Conservation (phyloP, 2,888 invertebrate species). For the Dasysyrphus albostriatus region DNA sequence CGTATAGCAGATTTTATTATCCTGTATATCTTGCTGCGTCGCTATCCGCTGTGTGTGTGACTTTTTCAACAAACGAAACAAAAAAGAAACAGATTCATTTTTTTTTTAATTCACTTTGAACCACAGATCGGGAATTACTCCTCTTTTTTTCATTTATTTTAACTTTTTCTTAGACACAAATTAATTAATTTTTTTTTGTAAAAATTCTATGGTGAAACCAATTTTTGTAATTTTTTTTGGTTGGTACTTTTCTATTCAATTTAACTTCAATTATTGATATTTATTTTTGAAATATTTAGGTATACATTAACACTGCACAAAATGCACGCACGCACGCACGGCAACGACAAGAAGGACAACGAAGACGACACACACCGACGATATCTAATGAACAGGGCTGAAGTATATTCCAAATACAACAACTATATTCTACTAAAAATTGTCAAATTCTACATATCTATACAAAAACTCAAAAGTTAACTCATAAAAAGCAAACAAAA, state of each 20-base stretch:
- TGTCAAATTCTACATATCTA: neutral
- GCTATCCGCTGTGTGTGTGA: conserved; percentile 25
- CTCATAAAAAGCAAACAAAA: conserved; percentile 66
- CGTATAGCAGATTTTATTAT: conserved; percentile 33
- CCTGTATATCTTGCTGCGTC: conserved; percentile 41
- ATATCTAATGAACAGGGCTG: neutral
- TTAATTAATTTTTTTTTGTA: neutral
- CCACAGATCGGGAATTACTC: conserved; percentile 23
- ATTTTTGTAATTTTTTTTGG: conserved; percentile 20
- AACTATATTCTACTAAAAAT: conserved; percentile 3
- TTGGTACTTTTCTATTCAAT: conserved; percentile 12
- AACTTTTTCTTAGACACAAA: neutral
- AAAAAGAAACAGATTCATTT: conserved; percentile 5
- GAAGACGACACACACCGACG: neutral
- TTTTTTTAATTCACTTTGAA: conserved; percentile 27
- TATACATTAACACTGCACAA: conserved; percentile 38
- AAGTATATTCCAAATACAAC: neutral
- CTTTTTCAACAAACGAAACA: conserved; percentile 11
- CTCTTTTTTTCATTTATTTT: conserved; percentile 35
- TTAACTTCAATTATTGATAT: conserved; percentile 43
- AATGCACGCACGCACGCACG: neutral
- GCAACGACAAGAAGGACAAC: neutral
- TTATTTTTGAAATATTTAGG: conserved; percentile 10
- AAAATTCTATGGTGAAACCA: conserved; percentile 34
- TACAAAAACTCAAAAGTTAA: conserved; percentile 50